A percentile compares a stretch with the other conserved stretches of the same genome.
Conservation (phyloP, 2,797 vertebrate species). For the Stomatorhinus walkeri region DNA sequence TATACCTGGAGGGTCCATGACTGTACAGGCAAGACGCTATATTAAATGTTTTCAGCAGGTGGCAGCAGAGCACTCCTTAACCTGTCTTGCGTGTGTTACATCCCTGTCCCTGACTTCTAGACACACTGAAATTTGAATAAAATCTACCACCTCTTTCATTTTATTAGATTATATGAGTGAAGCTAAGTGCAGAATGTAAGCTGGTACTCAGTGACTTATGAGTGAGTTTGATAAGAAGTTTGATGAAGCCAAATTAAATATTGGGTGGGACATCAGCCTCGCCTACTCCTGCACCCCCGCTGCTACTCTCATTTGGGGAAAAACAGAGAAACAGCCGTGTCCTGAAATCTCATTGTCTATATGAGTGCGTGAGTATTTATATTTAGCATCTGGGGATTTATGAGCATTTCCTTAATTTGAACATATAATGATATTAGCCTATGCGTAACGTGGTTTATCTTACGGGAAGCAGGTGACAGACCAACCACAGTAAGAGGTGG, state of each 20-base stretch:
- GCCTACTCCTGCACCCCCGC: background rate
- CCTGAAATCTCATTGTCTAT: background rate
- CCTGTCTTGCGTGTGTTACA: background rate
- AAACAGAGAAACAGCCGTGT: background rate
- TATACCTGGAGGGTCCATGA: background rate
- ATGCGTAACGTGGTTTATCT: background rate
- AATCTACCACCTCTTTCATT: background rate
- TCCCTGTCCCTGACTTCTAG: background rate
- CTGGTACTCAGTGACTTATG: background rate
- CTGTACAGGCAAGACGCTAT: background rate
- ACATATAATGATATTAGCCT: background rate
- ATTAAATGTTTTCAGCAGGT: background rate
- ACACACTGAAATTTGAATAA: background rate
- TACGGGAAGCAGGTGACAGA: background rate
- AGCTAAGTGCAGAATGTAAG: background rate
- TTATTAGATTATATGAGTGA: background rate
- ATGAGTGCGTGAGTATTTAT: background rate
- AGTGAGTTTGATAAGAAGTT: background rate
- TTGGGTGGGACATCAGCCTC: background rate
- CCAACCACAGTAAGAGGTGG: background rate
- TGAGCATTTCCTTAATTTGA: background rate
- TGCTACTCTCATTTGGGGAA: background rate
- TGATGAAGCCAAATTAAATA: background rate
- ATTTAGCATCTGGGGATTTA: background rate
- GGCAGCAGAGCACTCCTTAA: background rate